phyloP scores from a whole-genome alignment of 1,140 invertebrate genomes.

The Pentalonia nigronervosa region DNA sequence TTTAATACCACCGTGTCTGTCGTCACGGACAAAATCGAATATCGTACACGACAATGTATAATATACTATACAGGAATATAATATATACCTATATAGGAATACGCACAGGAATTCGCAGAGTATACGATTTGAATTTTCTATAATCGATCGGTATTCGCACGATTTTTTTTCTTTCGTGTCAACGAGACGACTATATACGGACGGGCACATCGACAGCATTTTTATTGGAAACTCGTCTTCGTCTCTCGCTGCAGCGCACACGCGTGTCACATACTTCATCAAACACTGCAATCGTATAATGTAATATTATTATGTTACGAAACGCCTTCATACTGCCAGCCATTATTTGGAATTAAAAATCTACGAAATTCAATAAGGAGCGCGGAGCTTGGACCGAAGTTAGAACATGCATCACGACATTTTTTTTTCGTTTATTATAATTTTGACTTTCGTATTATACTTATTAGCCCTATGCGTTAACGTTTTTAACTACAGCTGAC shows the following conservation, averaged over 20 bases:
- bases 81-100: not conserved
- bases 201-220: constrained; percentile 1
- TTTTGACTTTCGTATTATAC: not conserved
- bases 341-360: not conserved
- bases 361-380: not conserved
- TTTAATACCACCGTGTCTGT: constrained; percentile 9
- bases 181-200: constrained; percentile 36
- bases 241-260: not conserved
- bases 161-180: constrained; percentile 15
- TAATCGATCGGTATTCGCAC: constrained; percentile 46
- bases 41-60: not conserved
- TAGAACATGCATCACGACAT: not conserved
- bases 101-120: constrained; percentile 6
- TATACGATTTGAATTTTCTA: constrained; percentile 42
- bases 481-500: no score
- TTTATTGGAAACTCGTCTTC: constrained; percentile 32
- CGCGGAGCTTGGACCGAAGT: not conserved
- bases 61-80: no score
- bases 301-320: not conserved
- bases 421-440: not conserved
- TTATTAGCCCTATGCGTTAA: not conserved
- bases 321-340: not conserved
- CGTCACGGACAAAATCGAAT: not conserved
- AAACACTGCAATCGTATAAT: not conserved
- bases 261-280: not conserved